These are phyloP conservation scores for Rhagium mordax DNA, from an alignment of 2,888 invertebrate species.

Conservation along the genomic window DNA sequence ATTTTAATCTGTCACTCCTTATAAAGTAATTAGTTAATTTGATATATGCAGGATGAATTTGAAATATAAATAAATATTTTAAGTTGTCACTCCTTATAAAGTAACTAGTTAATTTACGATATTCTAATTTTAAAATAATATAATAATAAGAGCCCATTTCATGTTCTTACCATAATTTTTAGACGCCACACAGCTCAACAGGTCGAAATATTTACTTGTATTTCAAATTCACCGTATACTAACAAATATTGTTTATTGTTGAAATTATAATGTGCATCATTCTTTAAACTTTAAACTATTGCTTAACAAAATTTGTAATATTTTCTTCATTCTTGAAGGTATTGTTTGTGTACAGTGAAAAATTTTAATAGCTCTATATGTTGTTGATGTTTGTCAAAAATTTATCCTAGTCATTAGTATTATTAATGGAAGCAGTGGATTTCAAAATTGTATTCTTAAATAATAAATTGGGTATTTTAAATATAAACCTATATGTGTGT, in stretches of 20 bases:
- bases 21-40: no score
- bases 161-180: not conserved
- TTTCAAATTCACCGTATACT: no score
- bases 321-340: not conserved
- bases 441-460: not conserved
- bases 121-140: no score
- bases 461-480: not conserved
- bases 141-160: no score
- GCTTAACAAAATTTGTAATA: not conserved
- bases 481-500: not conserved
- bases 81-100: no score
- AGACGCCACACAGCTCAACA: not conserved
- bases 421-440: conserved; percentile 19
- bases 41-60: no score
- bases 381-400: conserved; percentile 37
- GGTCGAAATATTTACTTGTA: not conserved
- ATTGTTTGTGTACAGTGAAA: conserved; percentile 41
- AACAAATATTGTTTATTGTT: not conserved
- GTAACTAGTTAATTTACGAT: no score
- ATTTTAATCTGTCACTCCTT: no score
- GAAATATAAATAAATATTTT: no score
- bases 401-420: conserved; percentile 44
- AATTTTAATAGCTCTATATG: conserved; percentile 34
- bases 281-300: not conserved
- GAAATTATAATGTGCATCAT: not conserved